These are phyloP conservation scores for Noctua janthe DNA, from an alignment of 2,888 invertebrate species.

Conservation along the genomic window DNA sequence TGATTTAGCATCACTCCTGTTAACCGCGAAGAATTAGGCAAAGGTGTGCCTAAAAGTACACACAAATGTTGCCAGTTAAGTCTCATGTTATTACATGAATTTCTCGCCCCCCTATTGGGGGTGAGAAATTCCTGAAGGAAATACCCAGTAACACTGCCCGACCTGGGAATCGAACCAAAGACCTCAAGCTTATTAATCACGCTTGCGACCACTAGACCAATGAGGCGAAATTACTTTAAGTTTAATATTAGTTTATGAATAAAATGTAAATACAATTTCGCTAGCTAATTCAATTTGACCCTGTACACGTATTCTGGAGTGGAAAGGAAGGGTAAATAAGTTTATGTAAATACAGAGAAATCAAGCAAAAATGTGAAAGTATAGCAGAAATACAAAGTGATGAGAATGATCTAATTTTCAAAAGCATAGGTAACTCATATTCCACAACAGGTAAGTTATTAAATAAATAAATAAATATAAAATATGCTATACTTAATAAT, in stretches of 20 bases:
- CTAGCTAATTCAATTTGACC: background rate
- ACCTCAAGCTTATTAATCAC: background rate
- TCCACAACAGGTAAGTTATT: conserved; percentile 42
- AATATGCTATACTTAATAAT: conserved; percentile 17
- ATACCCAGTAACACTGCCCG: background rate
- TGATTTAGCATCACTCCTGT: background rate
- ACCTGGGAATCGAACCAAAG: background rate
- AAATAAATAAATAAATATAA: conserved; percentile 47
- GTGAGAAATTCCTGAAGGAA: too few relatives aligned
- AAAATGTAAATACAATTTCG: too few relatives aligned
- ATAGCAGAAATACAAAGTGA: background rate
- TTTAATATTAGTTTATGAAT: too few relatives aligned
- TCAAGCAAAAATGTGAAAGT: background rate
- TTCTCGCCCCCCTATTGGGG: background rate
- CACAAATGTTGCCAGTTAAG: background rate
- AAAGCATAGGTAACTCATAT: conserved; percentile 50
- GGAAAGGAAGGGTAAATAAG: background rate
- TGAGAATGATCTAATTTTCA: background rate
- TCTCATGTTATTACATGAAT: too few relatives aligned
- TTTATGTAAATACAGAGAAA: background rate
- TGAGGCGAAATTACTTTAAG: background rate
- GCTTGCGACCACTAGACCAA: background rate
- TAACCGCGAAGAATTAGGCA: background rate
- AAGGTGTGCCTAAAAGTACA: background rate
- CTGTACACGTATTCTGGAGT: background rate